Evolutionary conservation across 1,140 invertebrate genomes (phyloP), one percentile per base, ranked within the genome.

Genomic region (Vollenhovia emeryi): DNA sequence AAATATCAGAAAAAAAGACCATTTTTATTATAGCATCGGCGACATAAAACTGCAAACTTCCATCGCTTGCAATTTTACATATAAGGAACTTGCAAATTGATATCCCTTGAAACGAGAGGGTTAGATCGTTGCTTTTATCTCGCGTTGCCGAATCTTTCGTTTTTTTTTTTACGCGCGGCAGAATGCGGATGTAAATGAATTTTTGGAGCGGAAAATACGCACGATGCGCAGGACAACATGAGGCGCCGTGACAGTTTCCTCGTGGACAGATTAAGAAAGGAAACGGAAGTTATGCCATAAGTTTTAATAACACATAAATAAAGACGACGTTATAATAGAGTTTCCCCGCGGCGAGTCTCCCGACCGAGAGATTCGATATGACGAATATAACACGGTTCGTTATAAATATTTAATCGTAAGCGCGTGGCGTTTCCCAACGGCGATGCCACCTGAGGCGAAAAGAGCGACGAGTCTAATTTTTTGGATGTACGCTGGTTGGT

Each of bases 251-350:
- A 86, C 87, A 86, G 87, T 85, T 71, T 80, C 79, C 82, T 76
- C 55, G 85, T 86, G 73, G 43, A 60, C 21, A 59, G 55, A 84
- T 66, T 76, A 71, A 69, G 24, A 57, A 64, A 82, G 64, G 69
- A 59, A 80, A 76, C 87, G 64, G 57, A 82, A 89, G 87, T 89
- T 89, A 69, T 74, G 76, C 76, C 76, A 68, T 79, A 89, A 89
- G 88, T 89, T 89, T 89, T 89, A 89, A 89, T 89, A 80, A 83
- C 86, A 89, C 85, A 89, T 89, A 89, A 88, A 89, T 86, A 89
- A 89, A 89, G 88, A 73, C 78, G 71, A 84, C 78, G 84, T 84
- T 89, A 75, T 89, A 89, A 89, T 89, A 89, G 88, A 89, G 84
- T 89, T 89, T 83, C 66, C 43, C 30, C 73, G 15, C 57, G 27